phyloP scores from a whole-genome alignment of 2,888 invertebrate genomes.

The Malthinus seriepunctatus region DNA sequence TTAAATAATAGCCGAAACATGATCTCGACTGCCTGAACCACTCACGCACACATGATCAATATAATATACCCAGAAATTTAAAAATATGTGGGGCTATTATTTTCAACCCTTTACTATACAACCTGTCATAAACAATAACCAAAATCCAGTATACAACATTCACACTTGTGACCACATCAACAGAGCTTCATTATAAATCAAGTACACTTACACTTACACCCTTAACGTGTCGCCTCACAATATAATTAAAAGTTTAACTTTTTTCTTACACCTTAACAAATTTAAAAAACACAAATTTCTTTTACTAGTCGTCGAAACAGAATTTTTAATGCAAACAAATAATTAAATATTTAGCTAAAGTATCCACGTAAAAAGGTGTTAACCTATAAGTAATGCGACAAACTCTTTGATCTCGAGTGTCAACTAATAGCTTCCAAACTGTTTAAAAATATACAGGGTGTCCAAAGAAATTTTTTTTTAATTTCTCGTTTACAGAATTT shows the following conservation, averaged over 20 bases:
- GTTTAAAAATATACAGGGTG: no score
- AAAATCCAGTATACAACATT: constrained; percentile 29
- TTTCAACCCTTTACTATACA: constrained; percentile 38
- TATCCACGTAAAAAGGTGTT: no score
- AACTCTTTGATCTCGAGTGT: no score
- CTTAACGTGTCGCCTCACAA: constrained; percentile 9
- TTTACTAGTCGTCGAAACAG: no score
- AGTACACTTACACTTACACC: constrained; percentile 4
- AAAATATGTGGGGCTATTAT: constrained; percentile 43
- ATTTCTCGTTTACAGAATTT: no score
- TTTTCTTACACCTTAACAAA: no score
- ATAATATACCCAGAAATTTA: constrained; percentile 39
- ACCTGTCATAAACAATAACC: constrained; percentile 42
- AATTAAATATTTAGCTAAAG: no score
- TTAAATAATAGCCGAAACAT: constrained; percentile 35
- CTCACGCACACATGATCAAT: constrained; percentile 33
- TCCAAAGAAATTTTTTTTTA: no score
- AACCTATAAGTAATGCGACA: no score
- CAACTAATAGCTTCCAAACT: no score
- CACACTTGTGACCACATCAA: constrained; percentile 22
- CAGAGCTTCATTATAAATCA: constrained; percentile 18
- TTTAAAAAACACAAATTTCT: no score
- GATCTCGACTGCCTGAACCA: constrained; percentile 30
- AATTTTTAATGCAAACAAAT: no score
- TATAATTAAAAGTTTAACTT: neutral